Evolutionary conservation across 2,113 vertebrate species (phyloP).

Genomic region (Odontesthes bonariensis): DNA sequence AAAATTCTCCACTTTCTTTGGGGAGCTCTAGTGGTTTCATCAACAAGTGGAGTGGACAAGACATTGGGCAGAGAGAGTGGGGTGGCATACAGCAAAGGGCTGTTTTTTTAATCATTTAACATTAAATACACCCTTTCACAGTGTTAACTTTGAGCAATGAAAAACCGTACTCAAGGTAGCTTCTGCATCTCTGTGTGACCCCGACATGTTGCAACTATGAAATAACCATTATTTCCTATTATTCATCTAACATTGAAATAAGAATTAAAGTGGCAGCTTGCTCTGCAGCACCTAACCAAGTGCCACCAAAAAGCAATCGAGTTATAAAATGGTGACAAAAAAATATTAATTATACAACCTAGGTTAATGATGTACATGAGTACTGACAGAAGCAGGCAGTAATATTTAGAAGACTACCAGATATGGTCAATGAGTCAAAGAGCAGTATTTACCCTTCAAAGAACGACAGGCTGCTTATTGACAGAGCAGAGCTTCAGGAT

Average conservation of each 20-base stretch:
- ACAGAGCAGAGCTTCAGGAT: conserved; percentile 42
- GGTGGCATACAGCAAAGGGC: too few species aligned
- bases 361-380: conserved; percentile 14
- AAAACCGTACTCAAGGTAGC: too few species aligned
- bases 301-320: not conserved
- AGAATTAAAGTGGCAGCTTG: not conserved
- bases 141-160: too few species aligned
- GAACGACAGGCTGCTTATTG: conserved; percentile 32
- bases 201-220: too few species aligned
- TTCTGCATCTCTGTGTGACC: too few species aligned
- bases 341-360: not conserved
- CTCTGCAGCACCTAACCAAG: not conserved
- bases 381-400: conserved; percentile 16
- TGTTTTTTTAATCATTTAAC: too few species aligned
- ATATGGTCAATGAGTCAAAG: conserved; percentile 41
- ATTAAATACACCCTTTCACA: too few species aligned
- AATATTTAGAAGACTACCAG: not conserved
- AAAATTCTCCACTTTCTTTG: too few species aligned
- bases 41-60: too few species aligned
- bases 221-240: too few species aligned
- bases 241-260: not conserved
- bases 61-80: too few species aligned
- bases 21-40: too few species aligned
- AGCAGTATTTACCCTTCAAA: conserved; percentile 33
- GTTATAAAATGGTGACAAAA: conserved; percentile 2